Evolutionary conservation across 2,888 invertebrate species (phyloP).

Genomic region (Metalampra italica): DNA sequence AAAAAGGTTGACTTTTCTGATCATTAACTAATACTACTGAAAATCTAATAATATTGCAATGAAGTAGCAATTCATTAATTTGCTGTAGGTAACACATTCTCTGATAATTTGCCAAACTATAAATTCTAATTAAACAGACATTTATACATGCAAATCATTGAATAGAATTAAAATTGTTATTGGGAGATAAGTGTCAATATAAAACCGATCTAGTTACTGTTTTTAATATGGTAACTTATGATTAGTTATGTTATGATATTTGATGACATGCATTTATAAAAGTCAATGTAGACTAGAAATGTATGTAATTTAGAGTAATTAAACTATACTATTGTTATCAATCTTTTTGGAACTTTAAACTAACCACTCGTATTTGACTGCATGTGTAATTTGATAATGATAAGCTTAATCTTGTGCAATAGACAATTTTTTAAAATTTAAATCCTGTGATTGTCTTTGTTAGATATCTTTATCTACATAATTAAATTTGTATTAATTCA

Average conservation of each 20-base stretch:
- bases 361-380: slow-evolving; percentile 3
- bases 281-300: neutral
- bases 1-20: too few species aligned
- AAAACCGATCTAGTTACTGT: too few species aligned
- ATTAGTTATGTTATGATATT: too few species aligned
- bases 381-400: neutral
- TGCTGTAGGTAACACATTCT: neutral
- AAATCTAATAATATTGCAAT: too few species aligned
- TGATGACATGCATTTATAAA: slow-evolving; percentile 2
- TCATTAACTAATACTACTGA: too few species aligned
- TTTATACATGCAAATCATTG: neutral
- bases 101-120: slow-evolving; percentile 7
- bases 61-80: too few species aligned
- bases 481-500: too few species aligned
- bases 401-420: neutral
- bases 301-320: slow-evolving; percentile 8
- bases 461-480: too few species aligned
- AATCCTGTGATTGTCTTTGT: too few species aligned
- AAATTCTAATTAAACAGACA: neutral
- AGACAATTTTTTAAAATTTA: neutral
- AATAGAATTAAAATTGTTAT: neutral
- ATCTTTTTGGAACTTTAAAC: slow-evolving; percentile 2
- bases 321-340: slow-evolving; percentile 5
- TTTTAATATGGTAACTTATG: too few species aligned
- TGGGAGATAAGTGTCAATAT: neutral